Conservation (phyloP, 2,113 vertebrate genomes). For the Eidolon helvum region DNA sequence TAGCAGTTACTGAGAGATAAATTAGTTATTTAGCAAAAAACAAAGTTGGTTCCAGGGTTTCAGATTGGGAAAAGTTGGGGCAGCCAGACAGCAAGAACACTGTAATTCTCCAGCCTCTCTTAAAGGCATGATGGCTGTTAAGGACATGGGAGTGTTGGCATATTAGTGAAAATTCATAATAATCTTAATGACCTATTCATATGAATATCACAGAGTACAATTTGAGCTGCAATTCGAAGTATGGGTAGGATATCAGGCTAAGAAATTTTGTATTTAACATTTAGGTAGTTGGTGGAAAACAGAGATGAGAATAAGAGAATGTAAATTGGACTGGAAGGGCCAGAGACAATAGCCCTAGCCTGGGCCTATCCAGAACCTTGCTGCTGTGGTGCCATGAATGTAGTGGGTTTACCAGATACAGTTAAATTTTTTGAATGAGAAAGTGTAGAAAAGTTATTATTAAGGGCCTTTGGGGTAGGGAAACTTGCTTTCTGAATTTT, state of each 20-base stretch:
- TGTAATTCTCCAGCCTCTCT: not conserved
- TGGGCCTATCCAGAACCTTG: not conserved
- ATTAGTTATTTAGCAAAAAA: not conserved
- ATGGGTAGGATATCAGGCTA: not conserved
- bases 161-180: not conserved
- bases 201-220: not conserved
- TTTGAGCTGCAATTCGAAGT: conserved; percentile 32
- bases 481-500: not conserved
- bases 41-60: not conserved
- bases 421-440: not conserved
- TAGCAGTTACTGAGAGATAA: not conserved
- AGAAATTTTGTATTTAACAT: conserved; percentile 26
- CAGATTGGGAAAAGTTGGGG: not conserved
- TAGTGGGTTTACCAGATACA: not conserved
- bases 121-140: not conserved
- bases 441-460: not conserved
- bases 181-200: not conserved
- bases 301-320: not conserved
- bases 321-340: not conserved
- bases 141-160: not conserved
- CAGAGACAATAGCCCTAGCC: not conserved
- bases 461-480: not conserved
- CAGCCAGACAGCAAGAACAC: not conserved
- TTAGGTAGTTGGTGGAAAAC: not conserved
- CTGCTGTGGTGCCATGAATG: not conserved